Evolutionary conservation across 2,888 invertebrate genomes (phyloP).

Genomic region (Coecobrya sp.): DNA sequence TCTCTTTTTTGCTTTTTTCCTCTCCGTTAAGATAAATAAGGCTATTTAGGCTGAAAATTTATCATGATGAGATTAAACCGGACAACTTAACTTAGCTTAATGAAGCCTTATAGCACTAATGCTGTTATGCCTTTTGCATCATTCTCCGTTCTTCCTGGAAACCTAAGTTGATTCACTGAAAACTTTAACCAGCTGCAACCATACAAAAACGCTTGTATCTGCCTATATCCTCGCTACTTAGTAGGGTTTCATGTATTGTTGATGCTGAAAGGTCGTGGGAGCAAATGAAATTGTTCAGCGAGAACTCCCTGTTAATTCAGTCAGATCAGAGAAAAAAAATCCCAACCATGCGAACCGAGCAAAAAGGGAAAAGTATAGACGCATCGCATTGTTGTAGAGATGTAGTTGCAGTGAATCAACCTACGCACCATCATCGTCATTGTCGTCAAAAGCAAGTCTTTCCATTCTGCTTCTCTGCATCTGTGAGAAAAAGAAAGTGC

Average conservation of each 20-base stretch:
- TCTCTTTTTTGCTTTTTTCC: slow-evolving; percentile 51
- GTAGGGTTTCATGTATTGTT: neutral
- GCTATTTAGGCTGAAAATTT: slow-evolving; percentile 85
- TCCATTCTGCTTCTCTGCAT: slow-evolving; percentile 20
- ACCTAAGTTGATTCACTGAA: slow-evolving; percentile 9
- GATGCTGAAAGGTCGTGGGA: slow-evolving; percentile 68
- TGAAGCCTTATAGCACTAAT: slow-evolving; percentile 76
- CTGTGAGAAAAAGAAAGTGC: slow-evolving; percentile 71
- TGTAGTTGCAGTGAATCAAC: slow-evolving; percentile 1
- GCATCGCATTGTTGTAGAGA: neutral
- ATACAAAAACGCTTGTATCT: slow-evolving; percentile 52
- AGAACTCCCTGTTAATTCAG: slow-evolving; percentile 34
- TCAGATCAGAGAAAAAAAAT: neutral
- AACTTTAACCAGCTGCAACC: slow-evolving; percentile 48
- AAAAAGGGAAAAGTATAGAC: slow-evolving; percentile 34
- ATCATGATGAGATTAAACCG: slow-evolving; percentile 86
- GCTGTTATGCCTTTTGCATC: slow-evolving; percentile 43
- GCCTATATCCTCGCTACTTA: neutral
- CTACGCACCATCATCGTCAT: neutral
- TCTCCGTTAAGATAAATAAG: slow-evolving; percentile 85
- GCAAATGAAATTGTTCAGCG: slow-evolving; percentile 53
- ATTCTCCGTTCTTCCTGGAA: neutral
- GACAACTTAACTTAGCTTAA: slow-evolving; percentile 83
- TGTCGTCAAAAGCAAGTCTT: slow-evolving; percentile 33
- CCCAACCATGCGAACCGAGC: neutral